Evolutionary conservation across 2,113 vertebrate genomes (phyloP), one percentile per base, ranked within the genome.

Genomic region (Gymnorhina tibicen): DNA sequence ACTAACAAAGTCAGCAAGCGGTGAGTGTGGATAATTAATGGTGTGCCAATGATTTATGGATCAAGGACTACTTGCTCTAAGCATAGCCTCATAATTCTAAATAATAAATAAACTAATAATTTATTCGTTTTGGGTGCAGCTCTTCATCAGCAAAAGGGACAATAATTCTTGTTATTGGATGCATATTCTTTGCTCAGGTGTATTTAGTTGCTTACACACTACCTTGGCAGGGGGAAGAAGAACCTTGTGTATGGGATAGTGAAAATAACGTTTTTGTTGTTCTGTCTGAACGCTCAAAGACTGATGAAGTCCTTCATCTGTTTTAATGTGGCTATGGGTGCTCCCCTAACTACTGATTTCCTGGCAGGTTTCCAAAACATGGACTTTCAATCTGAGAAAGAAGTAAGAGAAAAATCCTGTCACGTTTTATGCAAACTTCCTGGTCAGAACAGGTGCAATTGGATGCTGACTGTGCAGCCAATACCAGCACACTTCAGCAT

Each of bases 11-110:
- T 53, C 58, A 81, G 77, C 41, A 69, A 64, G 72, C 2, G 1
- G 56, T 66, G 67, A 89, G 42, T 27, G 44, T 64, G 67, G 72
- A 47, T 91, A 89, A 93, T 69, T 86, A 93, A 85, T 73, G 37
- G 32, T 68, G 52, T 87, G 52, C 33, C 63, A 78, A 9, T 94
- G 80, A 93, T 95, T 87, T 94, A 93, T 81, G 76, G 82, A 96
- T 88, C 79, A 70, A 52, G 72, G 50, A 46, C 58, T 69, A 58
- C 63, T 83, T 69, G 55, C 67, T 77, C 30, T 75, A 87, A 94
- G 79, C 74, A 55, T 52, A 70, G 35, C n/a, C 68, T 87, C 55
- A 26, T 85, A 77, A 86, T 66, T 90, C 72, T 93, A 77, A 95
- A 85, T 91, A 91, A 92, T 87, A 56, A 91, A 88, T 84, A 89